Percentiles rank a stretch among this genome's conserved stretches.
Conservation (phyloP, 2,113 vertebrate species). For the Camelus dromedarius region DNA sequence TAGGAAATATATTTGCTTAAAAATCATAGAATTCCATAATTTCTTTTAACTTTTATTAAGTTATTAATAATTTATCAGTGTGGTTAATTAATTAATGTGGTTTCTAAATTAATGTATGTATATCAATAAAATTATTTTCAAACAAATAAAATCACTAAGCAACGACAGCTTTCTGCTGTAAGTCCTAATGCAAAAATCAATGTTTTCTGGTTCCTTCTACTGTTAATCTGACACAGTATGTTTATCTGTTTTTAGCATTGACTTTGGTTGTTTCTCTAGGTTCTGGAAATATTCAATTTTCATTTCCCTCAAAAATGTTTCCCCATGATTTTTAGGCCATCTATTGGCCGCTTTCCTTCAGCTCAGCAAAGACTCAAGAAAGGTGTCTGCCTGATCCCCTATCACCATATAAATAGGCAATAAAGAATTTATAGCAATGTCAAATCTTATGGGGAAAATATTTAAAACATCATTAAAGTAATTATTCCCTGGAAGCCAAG, state of each 20-base stretch:
- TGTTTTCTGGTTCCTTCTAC: neutral
- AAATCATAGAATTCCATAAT: neutral
- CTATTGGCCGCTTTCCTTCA: conserved; percentile 54
- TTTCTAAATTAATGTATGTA: neutral
- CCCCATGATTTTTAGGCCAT: conserved; percentile 39
- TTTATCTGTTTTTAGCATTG: conserved; percentile 61
- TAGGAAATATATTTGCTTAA: neutral
- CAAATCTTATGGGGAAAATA: conserved; percentile 72
- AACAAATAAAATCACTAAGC: neutral
- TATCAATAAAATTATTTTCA: neutral
- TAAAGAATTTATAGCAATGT: conserved; percentile 78
- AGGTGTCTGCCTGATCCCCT: conserved; percentile 73
- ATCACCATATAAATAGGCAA: conserved; percentile 75
- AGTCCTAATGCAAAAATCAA: neutral
- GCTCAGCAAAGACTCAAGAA: conserved; percentile 68
- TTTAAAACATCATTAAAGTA: conserved; percentile 80
- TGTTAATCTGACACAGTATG: conserved; percentile 11
- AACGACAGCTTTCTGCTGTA: neutral
- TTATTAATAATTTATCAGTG: neutral
- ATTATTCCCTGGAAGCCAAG: conserved; percentile 70
- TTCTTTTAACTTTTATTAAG: neutral
- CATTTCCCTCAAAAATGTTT: neutral
- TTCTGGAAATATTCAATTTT: conserved; percentile 25
- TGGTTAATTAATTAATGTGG: neutral
- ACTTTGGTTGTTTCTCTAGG: conserved; percentile 42